These are phyloP conservation scores for Ophraella communa DNA, from an alignment of 2,888 invertebrate genomes.

Conservation along the genomic window DNA sequence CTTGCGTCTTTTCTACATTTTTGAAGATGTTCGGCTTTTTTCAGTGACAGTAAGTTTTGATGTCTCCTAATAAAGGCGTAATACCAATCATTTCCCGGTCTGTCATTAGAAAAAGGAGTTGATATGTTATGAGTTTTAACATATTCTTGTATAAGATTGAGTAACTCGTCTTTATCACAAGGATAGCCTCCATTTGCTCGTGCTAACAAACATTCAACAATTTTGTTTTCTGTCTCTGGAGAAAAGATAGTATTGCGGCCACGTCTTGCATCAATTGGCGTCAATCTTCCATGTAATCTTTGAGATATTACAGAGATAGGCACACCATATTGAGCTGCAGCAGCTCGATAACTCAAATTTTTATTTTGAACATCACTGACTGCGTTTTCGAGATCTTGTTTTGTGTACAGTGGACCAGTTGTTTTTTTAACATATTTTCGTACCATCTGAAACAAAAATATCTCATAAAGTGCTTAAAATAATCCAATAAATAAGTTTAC, in stretches of 20 bases:
- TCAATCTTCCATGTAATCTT: not conserved
- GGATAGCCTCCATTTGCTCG: not conserved
- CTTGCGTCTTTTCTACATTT: not conserved
- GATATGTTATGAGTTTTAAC: not conserved
- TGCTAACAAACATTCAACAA: not conserved
- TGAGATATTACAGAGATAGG: not conserved
- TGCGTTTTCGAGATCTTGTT: not conserved
- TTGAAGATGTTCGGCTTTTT: not conserved
- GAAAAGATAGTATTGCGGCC: not conserved
- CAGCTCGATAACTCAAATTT: not conserved
- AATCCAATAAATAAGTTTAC: not conserved
- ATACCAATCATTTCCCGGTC: conserved; percentile 4
- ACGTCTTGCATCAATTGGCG: not conserved
- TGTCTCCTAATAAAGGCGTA: conserved; percentile 2
- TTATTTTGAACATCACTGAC: not conserved
- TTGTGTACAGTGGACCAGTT: not conserved
- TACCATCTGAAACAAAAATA: not conserved
- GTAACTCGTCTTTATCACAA: not conserved
- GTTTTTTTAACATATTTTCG: not conserved
- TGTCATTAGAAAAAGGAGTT: conserved; percentile 2
- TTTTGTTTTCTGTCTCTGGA: not conserved
- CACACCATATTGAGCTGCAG: not conserved
- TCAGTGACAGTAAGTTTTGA: not conserved
- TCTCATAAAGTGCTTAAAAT: not conserved
- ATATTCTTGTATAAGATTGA: not conserved